Base-by-base conservation (phyloP, 2,797 vertebrate genomes). In the Peromyscus aztecus region DNA sequence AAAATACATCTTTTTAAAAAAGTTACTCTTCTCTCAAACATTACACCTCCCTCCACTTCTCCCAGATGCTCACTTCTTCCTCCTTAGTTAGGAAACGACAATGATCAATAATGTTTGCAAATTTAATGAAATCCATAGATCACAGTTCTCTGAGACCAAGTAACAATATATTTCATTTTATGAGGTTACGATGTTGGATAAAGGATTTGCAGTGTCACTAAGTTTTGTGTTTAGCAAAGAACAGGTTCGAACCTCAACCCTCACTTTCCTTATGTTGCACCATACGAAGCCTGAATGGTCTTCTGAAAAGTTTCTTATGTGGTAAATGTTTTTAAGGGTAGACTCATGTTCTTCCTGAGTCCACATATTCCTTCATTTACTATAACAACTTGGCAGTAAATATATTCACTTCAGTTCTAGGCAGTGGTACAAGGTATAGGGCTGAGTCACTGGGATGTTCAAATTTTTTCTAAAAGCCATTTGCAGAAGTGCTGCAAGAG, bases 391-490 rank as follows among this genome's bases (percentile, higher is more conserved):
- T 96, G 27, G 40, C 73, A 95, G 90, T 52, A 93, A 94, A 95
- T 90, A 93, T 57, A 94, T 93, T 77, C 80, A 73, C 67, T 92
- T 76, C 84, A 65, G 27, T 89, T 46, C 91, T 59, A 96, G 89
- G n/a, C 67, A 86, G 24, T 82, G 21, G 61, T 75, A 86, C 52
- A 80, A 90, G 24, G 55, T 93, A 71, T 75, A 91, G 13, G 73
- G 14, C 91, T 91, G 95, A 97, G 83, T 93, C 81, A 85, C 97
- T 87, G 94, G 97, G 94, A 96, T 93, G 96, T 95, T 98, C 61
- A 85, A 94, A 98, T 97, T 92, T 95, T 98, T 98, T 98, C 96
- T 98, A 95, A 98, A 97, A 98, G 96, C 97, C 95, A 95, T 97
- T 97, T 97, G 85, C 95, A 98, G 97, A 96, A 97, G 95, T 94